Conservation (phyloP, 2,113 vertebrate species). For the Eclectus roratus region DNA sequence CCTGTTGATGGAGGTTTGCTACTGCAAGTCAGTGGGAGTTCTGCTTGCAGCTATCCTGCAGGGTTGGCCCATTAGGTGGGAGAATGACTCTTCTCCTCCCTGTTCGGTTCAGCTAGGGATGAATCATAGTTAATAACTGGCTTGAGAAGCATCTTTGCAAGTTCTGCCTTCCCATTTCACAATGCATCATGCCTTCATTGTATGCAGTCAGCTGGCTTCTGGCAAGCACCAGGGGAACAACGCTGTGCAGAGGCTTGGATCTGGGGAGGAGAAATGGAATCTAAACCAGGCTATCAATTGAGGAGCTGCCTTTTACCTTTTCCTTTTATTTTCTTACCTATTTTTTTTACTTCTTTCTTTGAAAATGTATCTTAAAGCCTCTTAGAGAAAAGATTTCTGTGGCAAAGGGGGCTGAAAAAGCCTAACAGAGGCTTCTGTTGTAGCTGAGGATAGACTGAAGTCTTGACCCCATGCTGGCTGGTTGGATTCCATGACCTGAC, state of each 20-base stretch:
- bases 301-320: neutral
- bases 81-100: neutral
- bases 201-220: neutral
- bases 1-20: neutral
- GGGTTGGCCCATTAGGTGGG: neutral
- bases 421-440: constrained; percentile 28
- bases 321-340: neutral
- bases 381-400: constrained; percentile 26
- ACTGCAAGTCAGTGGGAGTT: neutral
- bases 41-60: neutral
- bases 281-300: neutral
- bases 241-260: neutral
- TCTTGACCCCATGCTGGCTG: neutral
- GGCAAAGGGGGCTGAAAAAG: neutral
- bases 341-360: neutral
- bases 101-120: neutral
- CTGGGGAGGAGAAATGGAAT: neutral
- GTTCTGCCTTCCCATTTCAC: neutral
- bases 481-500: constrained; percentile 31
- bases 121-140: constrained; percentile 15
- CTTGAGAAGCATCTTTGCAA: neutral
- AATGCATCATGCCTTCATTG: neutral
- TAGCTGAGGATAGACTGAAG: neutral
- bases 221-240: neutral
- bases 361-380: neutral